Evolutionary conservation across 2,113 vertebrate genomes (phyloP).

Genomic region (Rhinolophus sinicus): DNA sequence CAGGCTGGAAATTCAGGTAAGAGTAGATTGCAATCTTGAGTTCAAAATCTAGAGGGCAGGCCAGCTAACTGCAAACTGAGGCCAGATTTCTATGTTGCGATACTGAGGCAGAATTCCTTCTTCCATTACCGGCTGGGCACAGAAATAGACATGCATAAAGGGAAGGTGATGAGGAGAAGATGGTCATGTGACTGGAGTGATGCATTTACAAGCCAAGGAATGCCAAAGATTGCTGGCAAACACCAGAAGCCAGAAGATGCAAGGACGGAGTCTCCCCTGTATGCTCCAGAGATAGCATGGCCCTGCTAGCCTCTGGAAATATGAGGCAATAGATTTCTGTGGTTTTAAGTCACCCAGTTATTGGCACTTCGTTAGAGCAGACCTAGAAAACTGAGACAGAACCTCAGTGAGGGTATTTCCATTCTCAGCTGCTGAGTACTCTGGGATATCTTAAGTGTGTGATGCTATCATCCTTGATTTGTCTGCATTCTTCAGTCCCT

Average conservation of each 20-base stretch:
- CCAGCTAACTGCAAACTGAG: neutral
- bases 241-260: neutral
- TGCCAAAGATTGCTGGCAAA: neutral
- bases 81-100: neutral
- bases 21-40: neutral
- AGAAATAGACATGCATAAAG: neutral
- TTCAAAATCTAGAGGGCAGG: neutral
- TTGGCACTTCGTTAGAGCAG: neutral
- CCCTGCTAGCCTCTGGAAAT: neutral
- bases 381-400: neutral
- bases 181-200: neutral
- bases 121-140: neutral
- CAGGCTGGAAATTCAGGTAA: neutral
- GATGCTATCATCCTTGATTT: neutral
- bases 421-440: constrained; percentile 1
- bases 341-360: neutral
- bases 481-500: constrained; percentile 9
- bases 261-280: neutral
- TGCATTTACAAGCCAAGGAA: neutral
- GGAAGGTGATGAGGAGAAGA: neutral
- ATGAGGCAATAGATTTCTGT: neutral
- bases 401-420: neutral
- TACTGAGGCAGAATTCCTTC: neutral
- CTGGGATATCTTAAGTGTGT: neutral
- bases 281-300: neutral